phyloP scores from a whole-genome alignment of 2,888 invertebrate genomes.

The Callimorpha dominula region DNA sequence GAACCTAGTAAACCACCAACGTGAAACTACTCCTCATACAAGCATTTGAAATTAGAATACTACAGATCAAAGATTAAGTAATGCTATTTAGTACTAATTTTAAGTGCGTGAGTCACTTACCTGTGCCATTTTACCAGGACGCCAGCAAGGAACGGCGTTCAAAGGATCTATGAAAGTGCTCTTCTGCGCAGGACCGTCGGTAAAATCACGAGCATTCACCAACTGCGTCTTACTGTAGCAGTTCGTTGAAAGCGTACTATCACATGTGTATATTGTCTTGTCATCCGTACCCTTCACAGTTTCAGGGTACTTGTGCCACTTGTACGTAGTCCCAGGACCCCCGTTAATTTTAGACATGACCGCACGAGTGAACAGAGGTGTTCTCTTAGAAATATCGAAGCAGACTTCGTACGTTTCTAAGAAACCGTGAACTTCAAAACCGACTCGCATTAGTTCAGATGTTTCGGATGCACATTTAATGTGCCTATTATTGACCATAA shows the following conservation, averaged over 20 bases:
- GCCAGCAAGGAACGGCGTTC: slow-evolving; percentile 46
- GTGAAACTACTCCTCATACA: no score
- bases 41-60: no score
- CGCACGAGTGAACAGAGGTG: slow-evolving; percentile 39
- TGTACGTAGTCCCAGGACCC: slow-evolving; percentile 2
- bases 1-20: no score
- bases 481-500: slow-evolving; percentile 30
- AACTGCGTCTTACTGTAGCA: slow-evolving; percentile 52
- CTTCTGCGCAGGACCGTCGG: slow-evolving; percentile 38
- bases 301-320: slow-evolving; percentile 36
- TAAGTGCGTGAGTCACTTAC: slow-evolving; percentile 23
- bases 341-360: slow-evolving; percentile 21
- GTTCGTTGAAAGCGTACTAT: slow-evolving; percentile 20
- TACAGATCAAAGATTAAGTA: no score
- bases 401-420: slow-evolving; percentile 49
- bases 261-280: slow-evolving; percentile 33
- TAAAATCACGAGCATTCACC: slow-evolving; percentile 43
- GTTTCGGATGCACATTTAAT: slow-evolving; percentile 33
- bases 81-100: no score
- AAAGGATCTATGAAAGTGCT: slow-evolving; percentile 49
- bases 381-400: slow-evolving; percentile 31
- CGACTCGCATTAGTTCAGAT: slow-evolving; percentile 46
- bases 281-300: slow-evolving; percentile 14
- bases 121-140: slow-evolving; percentile 26
- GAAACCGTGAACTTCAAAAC: slow-evolving; percentile 36